phyloP scores from a whole-genome alignment of 2,888 invertebrate genomes.

The Flexamia atlantica region DNA sequence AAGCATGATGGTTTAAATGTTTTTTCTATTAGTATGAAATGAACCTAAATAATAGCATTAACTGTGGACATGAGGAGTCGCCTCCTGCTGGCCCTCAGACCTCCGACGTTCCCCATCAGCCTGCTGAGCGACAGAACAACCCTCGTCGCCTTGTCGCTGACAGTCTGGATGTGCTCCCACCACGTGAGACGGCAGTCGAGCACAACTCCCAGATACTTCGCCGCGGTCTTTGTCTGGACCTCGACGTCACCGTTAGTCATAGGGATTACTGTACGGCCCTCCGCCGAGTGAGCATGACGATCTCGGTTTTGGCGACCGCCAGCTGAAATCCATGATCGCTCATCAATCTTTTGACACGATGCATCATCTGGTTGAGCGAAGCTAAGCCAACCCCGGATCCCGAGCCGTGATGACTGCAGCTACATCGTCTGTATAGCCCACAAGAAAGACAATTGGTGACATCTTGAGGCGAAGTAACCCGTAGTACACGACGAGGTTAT shows the following conservation, averaged over 20 bases:
- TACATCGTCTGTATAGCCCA: not conserved
- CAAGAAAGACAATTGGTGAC: not conserved
- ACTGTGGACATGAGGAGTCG: constrained; percentile 23
- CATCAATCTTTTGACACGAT: not conserved
- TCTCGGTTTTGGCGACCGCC: not conserved
- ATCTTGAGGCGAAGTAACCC: not conserved
- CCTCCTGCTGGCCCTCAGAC: not conserved
- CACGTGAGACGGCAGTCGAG: not conserved
- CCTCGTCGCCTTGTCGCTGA: not conserved
- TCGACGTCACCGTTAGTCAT: not conserved
- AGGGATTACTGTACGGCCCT: not conserved
- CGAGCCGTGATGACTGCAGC: not conserved
- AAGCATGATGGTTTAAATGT: no score
- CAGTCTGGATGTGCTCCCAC: not conserved
- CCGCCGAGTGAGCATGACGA: not conserved
- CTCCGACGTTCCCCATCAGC: not conserved
- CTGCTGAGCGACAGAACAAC: not conserved
- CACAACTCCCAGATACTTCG: not conserved
- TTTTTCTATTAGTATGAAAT: no score
- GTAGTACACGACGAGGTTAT: not conserved
- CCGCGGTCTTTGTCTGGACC: not conserved
- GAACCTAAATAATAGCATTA: no score
- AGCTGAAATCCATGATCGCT: not conserved
- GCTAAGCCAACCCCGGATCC: not conserved
- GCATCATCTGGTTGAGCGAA: not conserved